A percentile compares a stretch with the other conserved stretches of the same genome.
These are phyloP conservation scores for Potamilus streckersoni DNA, from an alignment of 1,140 invertebrate species.

Conservation along the genomic window DNA sequence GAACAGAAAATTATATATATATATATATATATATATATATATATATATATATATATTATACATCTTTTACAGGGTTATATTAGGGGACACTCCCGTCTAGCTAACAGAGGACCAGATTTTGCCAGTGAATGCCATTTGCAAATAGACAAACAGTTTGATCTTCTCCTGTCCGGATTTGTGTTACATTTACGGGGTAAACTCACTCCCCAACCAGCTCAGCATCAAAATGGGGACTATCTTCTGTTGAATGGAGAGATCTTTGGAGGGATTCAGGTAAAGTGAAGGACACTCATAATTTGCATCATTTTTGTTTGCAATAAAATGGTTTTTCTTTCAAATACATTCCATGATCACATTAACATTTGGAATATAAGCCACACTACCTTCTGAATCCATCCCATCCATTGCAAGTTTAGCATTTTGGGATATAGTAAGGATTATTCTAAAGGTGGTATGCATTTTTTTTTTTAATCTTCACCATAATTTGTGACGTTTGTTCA, in stretches of 20 bases:
- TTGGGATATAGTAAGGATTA: no score
- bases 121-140: neutral
- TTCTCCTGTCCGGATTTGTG: slow-evolving; percentile 69
- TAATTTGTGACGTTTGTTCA: no score
- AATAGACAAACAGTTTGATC: neutral
- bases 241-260: slow-evolving; percentile 89
- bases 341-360: no score
- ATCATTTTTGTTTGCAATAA: neutral
- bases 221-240: slow-evolving; percentile 73
- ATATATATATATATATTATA: no score
- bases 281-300: neutral
- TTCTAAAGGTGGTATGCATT: no score
- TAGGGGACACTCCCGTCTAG: slow-evolving; percentile 24
- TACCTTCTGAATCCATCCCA: no score
- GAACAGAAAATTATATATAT: no score
- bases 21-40: no score
- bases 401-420: no score
- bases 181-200: slow-evolving; percentile 79
- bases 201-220: slow-evolving; percentile 74
- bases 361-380: no score
- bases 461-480: no score
- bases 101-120: slow-evolving; percentile 47
- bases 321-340: neutral
- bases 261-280: slow-evolving; percentile 66
- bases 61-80: slow-evolving; percentile 28